Conservation (phyloP, 2,113 vertebrate genomes). For the Gyps fulvus region DNA sequence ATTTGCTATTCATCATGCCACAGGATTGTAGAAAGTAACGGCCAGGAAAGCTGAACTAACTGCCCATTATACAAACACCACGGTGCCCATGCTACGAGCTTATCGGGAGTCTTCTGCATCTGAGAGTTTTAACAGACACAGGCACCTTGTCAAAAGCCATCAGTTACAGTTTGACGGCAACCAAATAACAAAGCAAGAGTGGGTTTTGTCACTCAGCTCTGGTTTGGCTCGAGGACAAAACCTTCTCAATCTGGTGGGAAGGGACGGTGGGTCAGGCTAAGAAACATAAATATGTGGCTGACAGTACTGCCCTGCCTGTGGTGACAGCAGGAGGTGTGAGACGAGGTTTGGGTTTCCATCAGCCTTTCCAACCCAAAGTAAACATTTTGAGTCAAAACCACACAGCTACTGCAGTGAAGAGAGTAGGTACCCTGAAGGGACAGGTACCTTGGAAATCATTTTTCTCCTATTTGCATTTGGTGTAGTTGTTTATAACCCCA, state of each 20-base stretch:
- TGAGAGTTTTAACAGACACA: neutral
- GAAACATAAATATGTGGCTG: neutral
- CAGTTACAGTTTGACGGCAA: neutral
- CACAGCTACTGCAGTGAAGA: neutral
- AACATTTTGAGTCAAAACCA: neutral
- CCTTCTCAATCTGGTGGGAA: neutral
- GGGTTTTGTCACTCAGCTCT: neutral
- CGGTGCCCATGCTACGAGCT: fast-evolving
- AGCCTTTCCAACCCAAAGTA: neutral
- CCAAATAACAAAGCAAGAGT: neutral
- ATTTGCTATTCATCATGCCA: neutral
- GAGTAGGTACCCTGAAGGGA: neutral
- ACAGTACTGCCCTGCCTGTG: neutral
- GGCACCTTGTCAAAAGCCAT: neutral
- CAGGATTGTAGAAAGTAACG: neutral
- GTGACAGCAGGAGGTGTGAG: neutral
- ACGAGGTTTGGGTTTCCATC: neutral
- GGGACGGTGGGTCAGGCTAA: neutral
- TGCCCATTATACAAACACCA: neutral
- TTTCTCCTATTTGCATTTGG: neutral
- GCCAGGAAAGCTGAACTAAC: neutral
- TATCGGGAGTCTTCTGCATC: neutral
- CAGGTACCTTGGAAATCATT: neutral
- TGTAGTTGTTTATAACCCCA: neutral
- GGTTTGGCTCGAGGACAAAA: neutral